Conservation (phyloP, 1,140 invertebrate genomes). For the Andrena cerasifolii region DNA sequence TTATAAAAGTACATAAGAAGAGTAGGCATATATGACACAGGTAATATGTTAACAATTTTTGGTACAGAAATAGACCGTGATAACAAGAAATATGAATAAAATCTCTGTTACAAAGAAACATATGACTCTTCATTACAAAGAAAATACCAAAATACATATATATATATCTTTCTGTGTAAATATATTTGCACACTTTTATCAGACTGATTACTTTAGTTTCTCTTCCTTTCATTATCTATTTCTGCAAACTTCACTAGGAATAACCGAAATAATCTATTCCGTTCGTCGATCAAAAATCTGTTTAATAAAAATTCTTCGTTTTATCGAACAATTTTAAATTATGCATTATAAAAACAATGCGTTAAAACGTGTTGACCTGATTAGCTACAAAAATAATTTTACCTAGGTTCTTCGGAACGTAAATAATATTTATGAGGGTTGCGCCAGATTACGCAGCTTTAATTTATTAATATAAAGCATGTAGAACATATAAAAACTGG, state of each 20-base stretch:
- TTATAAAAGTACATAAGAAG: background rate
- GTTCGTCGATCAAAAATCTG: too few relatives aligned
- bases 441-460: background rate
- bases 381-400: background rate
- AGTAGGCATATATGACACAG: background rate
- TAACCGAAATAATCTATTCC: too few relatives aligned
- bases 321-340: background rate
- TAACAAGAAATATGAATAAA: slow-evolving; percentile 35
- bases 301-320: background rate
- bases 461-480: too few relatives aligned
- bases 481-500: too few relatives aligned
- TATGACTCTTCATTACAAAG: background rate
- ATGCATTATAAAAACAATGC: background rate
- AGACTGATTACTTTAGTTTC: too few relatives aligned
- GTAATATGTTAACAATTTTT: slow-evolving; percentile 33
- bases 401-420: background rate
- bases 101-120: slow-evolving; percentile 34
- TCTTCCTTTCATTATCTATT: background rate
- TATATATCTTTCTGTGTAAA: background rate
- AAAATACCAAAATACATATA: background rate
- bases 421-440: background rate
- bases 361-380: background rate
- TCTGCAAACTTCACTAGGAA: background rate
- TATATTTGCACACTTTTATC: background rate
- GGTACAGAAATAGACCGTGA: slow-evolving; percentile 31